Conservation (phyloP, 2,797 vertebrate genomes). For the Gallinago solitaria region DNA sequence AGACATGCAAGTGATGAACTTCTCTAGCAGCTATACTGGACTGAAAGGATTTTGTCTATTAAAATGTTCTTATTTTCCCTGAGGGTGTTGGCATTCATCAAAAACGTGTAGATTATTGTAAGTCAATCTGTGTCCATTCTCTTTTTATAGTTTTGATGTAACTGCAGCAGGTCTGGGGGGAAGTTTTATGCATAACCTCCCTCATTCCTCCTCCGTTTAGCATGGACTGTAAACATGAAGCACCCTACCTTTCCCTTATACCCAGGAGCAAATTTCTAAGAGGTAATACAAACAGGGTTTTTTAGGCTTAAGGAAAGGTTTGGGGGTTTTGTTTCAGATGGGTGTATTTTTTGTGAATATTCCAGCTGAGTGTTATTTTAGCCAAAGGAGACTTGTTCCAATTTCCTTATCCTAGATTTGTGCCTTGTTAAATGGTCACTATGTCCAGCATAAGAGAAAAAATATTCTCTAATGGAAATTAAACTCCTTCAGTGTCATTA, state of each 20-base stretch:
- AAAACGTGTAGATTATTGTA: background rate
- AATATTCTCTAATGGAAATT: background rate
- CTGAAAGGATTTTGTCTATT: constrained; percentile 4
- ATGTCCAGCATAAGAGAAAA: background rate
- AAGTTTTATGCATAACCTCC: background rate
- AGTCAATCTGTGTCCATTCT: background rate
- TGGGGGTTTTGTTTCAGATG: background rate
- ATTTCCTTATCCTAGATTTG: background rate
- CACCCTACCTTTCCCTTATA: background rate
- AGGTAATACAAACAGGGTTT: background rate
- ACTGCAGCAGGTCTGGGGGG: background rate
- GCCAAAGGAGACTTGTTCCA: background rate
- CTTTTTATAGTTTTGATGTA: background rate
- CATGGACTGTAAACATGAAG: background rate
- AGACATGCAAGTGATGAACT: constrained; percentile 12
- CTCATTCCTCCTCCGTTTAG: background rate
- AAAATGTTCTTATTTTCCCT: constrained; percentile 38
- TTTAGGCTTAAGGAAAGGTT: background rate
- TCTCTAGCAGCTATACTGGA: background rate
- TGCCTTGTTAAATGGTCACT: background rate
- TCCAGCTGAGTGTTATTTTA: background rate
- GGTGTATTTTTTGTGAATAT: background rate
- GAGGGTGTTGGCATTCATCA: background rate
- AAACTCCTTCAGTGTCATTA: background rate
- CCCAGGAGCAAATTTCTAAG: background rate